Base-by-base conservation (phyloP, 2,888 invertebrate genomes). In the Notodonta ziczac region DNA sequence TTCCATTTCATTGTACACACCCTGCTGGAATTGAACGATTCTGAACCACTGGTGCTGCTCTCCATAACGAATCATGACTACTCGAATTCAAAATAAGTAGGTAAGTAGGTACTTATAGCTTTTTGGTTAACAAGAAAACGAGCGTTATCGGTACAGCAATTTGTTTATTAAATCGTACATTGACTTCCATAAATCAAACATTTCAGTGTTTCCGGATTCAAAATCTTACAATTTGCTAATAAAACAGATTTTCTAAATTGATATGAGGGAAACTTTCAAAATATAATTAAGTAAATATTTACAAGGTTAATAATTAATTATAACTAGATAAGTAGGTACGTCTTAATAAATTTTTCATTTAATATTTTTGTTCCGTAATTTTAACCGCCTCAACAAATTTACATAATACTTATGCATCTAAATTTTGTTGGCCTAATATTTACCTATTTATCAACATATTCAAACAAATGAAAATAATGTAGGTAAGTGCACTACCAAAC, bases 231-330 rank as follows among this genome's bases (percentile, higher is more conserved):
- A 86, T 88, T 91, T 85, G 82, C 88, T 91, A 90, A 83, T 87
- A 89, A 88, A 90, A 89, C 90, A 85, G 86, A 85, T 86, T 88
- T 83, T 86, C 91, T 91, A 91, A 83, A 83, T 90, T 92, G 91
- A 92, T 92, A 92, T 91, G 91, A 92, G 89, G 89, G 86, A 90
- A 91, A 92, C 87, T 86, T 91, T 88, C 80, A 88, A 90, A 93
- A 90, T 89, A 91, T 91, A 90, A 85, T 83, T 84, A 86, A 85
- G 72, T 89, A 77, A 71, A 73, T 81, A 92, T 92, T 89, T 92
- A 91, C 91, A 93, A 82, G 80, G 75, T 82, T 86, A 81, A 80
- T 85, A 77, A 69, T 59, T 69, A 73, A 76, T 83, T 85, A 86
- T 83, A 83, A 81, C 85, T 89, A 88, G 74, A 79, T 83, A 85